These are phyloP conservation scores for Tychaedon coryphoeus DNA, from an alignment of 2,113 vertebrate genomes.

Conservation along the genomic window DNA sequence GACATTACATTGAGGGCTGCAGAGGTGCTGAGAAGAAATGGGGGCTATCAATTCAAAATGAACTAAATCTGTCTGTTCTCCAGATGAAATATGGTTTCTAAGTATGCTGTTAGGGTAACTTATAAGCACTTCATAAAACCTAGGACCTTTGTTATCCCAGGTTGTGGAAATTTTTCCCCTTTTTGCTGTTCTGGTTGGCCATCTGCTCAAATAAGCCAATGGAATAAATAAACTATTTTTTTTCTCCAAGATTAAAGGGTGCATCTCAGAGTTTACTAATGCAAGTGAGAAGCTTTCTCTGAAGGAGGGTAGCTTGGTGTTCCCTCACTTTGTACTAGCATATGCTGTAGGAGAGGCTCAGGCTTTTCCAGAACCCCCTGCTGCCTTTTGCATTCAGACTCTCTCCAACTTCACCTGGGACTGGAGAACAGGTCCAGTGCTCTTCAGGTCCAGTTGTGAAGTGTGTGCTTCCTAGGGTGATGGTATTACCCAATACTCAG, in stretches of 20 bases:
- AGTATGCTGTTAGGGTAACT: neutral
- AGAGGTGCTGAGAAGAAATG: neutral
- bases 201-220: neutral
- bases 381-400: neutral
- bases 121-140: constrained; percentile 13
- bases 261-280: neutral
- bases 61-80: neutral
- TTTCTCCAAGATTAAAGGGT: neutral
- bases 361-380: neutral
- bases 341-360: neutral
- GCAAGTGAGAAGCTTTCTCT: neutral
- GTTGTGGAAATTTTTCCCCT: neutral
- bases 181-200: neutral
- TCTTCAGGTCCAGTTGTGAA: neutral
- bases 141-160: neutral
- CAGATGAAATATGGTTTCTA: neutral
- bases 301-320: neutral
- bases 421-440: neutral
- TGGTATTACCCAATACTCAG: neutral
- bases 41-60: neutral
- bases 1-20: neutral
- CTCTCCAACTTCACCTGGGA: neutral
- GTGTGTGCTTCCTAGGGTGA: neutral
- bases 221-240: neutral
- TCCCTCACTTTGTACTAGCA: neutral